Percentiles rank a stretch among this genome's conserved stretches.
Conservation (phyloP, 2,113 vertebrate genomes). For the Barnardius zonarius region DNA sequence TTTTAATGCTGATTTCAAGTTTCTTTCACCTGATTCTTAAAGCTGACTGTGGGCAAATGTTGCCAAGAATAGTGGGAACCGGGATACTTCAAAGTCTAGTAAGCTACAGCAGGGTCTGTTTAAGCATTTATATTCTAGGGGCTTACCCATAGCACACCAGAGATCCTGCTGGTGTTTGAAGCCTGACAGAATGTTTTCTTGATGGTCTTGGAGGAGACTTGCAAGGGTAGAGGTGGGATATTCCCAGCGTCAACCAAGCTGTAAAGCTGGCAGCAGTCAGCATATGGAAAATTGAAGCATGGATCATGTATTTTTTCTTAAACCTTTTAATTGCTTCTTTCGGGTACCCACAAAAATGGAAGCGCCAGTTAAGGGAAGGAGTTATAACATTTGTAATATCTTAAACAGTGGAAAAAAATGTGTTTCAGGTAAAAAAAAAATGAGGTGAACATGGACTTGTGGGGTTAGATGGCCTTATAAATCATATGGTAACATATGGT, state of each 20-base stretch:
- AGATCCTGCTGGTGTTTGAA: neutral
- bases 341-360: slow-evolving; percentile 1
- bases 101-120: neutral
- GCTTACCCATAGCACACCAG: neutral
- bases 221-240: neutral
- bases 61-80: neutral
- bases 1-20: neutral
- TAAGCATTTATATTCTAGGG: neutral
- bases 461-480: neutral
- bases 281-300: neutral
- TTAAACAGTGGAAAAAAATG: neutral
- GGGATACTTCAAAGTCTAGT: neutral
- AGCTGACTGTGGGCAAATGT: neutral
- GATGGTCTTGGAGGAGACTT: neutral
- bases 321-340: slow-evolving; percentile 16
- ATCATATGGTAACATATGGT: neutral
- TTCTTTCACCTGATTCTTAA: neutral
- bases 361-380: neutral
- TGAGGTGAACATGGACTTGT: neutral
- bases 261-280: neutral
- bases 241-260: neutral
- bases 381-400: neutral
- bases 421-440: neutral
- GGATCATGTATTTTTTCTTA: neutral
- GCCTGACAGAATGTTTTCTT: neutral